A percentile compares a stretch with the other conserved stretches of the same genome.
Evolutionary conservation across 2,888 invertebrate species (phyloP).

Genomic region (Cremastinae sp.): DNA sequence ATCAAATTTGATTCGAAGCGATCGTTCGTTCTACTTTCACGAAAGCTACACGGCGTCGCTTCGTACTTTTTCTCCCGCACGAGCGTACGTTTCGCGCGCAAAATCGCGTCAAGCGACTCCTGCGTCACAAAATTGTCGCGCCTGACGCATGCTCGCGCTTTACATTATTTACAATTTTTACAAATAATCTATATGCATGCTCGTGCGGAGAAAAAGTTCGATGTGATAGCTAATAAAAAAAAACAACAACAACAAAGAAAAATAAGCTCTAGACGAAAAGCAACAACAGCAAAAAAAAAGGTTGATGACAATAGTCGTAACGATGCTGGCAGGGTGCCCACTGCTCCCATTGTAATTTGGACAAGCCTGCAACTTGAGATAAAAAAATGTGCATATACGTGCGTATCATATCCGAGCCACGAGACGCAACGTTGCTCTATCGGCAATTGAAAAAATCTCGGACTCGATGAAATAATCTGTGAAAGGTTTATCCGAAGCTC

Average conservation of each 20-base stretch:
- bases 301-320: slow-evolving; percentile 61
- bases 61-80: slow-evolving; percentile 32
- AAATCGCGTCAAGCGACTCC: neutral
- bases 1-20: slow-evolving; percentile 41
- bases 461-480: slow-evolving; percentile 4
- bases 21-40: slow-evolving; percentile 40
- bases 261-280: slow-evolving; percentile 52
- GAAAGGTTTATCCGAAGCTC: slow-evolving; percentile 40
- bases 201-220: slow-evolving; percentile 40
- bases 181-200: neutral
- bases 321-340: slow-evolving; percentile 66
- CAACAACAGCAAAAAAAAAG: slow-evolving; percentile 66
- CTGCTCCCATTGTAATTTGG: slow-evolving; percentile 77
- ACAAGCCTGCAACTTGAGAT: slow-evolving; percentile 82
- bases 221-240: slow-evolving; percentile 9
- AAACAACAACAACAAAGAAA: slow-evolving; percentile 43
- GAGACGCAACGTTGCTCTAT: slow-evolving; percentile 73
- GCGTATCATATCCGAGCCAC: slow-evolving; percentile 84
- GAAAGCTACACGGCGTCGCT: slow-evolving; percentile 42
- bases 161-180: neutral
- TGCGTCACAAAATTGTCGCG: neutral
- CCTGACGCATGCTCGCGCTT: too few species aligned
- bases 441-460: slow-evolving; percentile 3
- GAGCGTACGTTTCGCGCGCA: neutral
- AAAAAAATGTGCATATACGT: slow-evolving; percentile 73